phyloP scores from a whole-genome alignment of 2,113 vertebrate genomes.

The Hemiprocne comata region DNA sequence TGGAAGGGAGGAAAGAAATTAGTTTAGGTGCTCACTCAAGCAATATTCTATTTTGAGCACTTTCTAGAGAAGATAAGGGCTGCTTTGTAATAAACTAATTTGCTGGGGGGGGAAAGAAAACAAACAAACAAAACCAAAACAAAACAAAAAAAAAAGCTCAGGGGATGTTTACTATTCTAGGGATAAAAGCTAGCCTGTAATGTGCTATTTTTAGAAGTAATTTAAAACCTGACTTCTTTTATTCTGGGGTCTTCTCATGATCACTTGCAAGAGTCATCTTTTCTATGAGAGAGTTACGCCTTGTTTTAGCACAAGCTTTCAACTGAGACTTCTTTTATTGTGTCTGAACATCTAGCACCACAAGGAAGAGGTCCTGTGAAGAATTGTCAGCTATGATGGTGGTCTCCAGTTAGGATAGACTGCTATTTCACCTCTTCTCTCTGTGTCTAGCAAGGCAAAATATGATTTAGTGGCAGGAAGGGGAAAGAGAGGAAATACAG shows the following conservation, averaged over 20 bases:
- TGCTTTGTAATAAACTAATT: not conserved
- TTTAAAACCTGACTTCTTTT: constrained; percentile 9
- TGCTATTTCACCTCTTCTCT: not conserved
- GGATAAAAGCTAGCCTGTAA: not conserved
- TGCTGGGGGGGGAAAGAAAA: not conserved
- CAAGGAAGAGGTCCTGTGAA: not conserved
- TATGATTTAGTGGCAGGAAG: not conserved
- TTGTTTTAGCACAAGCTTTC: constrained; percentile 7
- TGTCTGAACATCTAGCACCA: not conserved
- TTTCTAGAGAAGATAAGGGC: not conserved
- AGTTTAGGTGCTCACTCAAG: not conserved
- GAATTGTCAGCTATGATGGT: not conserved
- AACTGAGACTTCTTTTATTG: not conserved
- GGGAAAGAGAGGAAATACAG: not conserved
- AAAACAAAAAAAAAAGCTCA: not conserved
- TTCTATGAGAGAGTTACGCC: not conserved
- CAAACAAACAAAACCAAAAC: not conserved
- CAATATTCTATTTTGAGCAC: not conserved
- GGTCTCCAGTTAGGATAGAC: not conserved
- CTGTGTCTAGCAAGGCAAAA: not conserved
- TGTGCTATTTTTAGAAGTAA: not conserved
- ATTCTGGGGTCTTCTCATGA: not conserved
- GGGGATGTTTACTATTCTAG: not conserved
- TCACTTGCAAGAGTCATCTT: not conserved
- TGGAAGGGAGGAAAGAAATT: not conserved